Evolutionary conservation across 2,888 invertebrate species (phyloP).

Genomic region (Mamestra brassicae): DNA sequence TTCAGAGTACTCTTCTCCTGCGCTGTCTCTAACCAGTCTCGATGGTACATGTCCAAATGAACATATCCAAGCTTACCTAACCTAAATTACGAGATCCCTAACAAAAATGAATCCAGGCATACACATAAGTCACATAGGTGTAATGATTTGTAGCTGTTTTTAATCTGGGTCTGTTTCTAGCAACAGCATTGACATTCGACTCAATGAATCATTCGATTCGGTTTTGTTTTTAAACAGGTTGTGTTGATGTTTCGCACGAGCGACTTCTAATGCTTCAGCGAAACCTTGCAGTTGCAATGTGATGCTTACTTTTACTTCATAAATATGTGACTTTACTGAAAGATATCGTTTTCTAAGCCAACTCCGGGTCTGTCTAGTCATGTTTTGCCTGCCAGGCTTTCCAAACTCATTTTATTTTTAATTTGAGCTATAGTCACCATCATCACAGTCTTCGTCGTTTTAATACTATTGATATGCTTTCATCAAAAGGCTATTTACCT

Average conservation of each 20-base stretch:
- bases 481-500: too few relatives aligned
- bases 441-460: too few relatives aligned
- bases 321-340: not conserved
- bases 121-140: not conserved
- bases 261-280: constrained; percentile 35
- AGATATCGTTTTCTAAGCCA: not conserved
- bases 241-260: constrained; percentile 49
- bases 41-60: not conserved
- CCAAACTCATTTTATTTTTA: not conserved
- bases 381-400: not conserved
- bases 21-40: not conserved
- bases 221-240: constrained; percentile 48
- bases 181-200: constrained; percentile 57
- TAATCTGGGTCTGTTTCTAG: constrained; percentile 46
- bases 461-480: too few relatives aligned
- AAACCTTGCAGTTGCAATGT: constrained; percentile 22
- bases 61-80: not conserved
- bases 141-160: constrained; percentile 51
- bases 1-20: too few relatives aligned
- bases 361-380: not conserved
- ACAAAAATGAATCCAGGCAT: constrained; percentile 4
- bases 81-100: not conserved
- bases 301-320: constrained; percentile 1
- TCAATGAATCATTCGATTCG: constrained; percentile 60
- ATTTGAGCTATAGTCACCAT: not conserved